Base-by-base conservation (phyloP, 2,113 vertebrate genomes). In the Poeciliopsis turrubarensis region DNA sequence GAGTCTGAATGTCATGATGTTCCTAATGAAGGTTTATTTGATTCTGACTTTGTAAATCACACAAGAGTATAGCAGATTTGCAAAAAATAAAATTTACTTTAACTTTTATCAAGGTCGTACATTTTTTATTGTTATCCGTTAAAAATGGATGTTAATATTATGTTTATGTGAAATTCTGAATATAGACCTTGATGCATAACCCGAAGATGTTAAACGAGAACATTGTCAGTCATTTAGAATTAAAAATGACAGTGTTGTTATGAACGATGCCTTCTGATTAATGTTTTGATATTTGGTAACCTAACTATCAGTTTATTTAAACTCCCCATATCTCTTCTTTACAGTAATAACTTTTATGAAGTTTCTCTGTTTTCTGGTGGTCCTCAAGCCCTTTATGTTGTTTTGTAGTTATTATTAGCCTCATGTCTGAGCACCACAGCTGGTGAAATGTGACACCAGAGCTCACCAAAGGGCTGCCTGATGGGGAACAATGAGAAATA, bases 331-430 rank as follows among this genome's bases (percentile, higher is more conserved):
- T 37, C 66, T 61, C 1, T 72, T 34, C 54, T 15, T 27, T 4
- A 26, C 27, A 30, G 51, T 31, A 75, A 19, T 51, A 75, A n/a
- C 34, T 74, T 69, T 76, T 31, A 61, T 62, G 22, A 29, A 26
- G 25, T 32, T 27, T 32, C 54, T 44, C 51, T 69, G 60, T 25
- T 67, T 83, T 81, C 64, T 70, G 65, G 65, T 80, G 68, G 77
- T 64, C 80, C 66, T 68, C 51, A 30, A 66, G 65, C 41, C 71
- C 87, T 79, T 78, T 19, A 14, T 63, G 39, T 62, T 65, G 39
- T 77, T 79, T 70, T 63, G 29, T 61, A 72, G 82, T 77, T 90
- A 89, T 92, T 90, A 62, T 90, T 87, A 79, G 76, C 65, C 32
- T 74, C 72, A 67, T 83, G 61, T 76, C 51, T 31, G 70, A 75